Percentiles rank a stretch among this genome's conserved stretches.
phyloP scores from a whole-genome alignment of 2,797 vertebrate species.

The Mus spretus region DNA sequence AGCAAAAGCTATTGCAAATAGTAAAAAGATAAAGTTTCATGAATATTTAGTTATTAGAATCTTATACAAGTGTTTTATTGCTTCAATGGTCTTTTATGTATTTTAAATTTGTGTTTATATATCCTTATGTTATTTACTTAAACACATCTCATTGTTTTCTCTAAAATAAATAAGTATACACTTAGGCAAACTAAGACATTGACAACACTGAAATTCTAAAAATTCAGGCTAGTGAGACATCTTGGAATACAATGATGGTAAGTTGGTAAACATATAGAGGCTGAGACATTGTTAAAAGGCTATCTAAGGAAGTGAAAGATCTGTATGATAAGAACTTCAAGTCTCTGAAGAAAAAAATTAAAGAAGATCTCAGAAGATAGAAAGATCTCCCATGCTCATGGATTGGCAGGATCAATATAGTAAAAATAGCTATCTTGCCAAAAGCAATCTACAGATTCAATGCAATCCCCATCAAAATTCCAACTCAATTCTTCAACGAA shows the following conservation, averaged over 20 bases:
- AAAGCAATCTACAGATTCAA: no score
- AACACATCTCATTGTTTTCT: not conserved
- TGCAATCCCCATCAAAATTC: no score
- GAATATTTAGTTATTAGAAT: not conserved
- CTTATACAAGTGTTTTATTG: conserved; percentile 26
- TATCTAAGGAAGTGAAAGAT: not conserved
- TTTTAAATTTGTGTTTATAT: not conserved
- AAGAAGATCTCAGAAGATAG: no score
- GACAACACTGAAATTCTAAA: not conserved
- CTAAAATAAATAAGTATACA: not conserved
- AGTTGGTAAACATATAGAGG: not conserved
- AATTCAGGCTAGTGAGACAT: not conserved
- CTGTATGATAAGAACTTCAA: no score
- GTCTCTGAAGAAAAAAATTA: no score
- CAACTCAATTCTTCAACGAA: no score
- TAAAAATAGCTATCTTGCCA: no score
- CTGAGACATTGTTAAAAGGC: not conserved
- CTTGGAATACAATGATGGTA: not conserved
- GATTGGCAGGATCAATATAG: no score
- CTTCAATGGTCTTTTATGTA: not conserved
- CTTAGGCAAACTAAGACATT: not conserved
- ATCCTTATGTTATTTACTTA: not conserved
- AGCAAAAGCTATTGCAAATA: not conserved
- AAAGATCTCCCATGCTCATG: no score
- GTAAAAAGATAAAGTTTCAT: not conserved